Evolutionary conservation across 2,113 vertebrate species (phyloP).

Genomic region (Mustela lutreola): DNA sequence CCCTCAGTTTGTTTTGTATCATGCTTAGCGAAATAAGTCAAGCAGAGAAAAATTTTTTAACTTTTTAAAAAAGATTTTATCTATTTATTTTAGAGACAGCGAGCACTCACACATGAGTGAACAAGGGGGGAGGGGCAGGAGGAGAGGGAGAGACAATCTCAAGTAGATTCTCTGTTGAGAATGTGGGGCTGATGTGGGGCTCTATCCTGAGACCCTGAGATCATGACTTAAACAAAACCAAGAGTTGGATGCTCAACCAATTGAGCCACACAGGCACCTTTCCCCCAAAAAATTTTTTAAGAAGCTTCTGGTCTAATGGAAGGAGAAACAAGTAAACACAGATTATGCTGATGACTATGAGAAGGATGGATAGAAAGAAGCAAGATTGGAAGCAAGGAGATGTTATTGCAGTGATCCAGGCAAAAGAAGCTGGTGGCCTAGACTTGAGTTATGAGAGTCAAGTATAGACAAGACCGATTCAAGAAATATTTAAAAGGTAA

Average conservation of each 20-base stretch:
- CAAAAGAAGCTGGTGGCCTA: background rate
- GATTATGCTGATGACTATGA: slow-evolving; percentile 1
- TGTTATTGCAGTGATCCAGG: background rate
- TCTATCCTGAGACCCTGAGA: background rate
- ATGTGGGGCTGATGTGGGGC: no score
- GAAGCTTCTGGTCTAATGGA: background rate
- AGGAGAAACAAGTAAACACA: background rate
- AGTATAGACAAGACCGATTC: background rate
- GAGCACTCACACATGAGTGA: background rate
- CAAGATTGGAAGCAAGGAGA: background rate
- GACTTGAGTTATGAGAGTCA: background rate
- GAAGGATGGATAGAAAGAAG: background rate
- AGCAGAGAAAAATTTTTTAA: background rate
- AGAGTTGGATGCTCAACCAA: background rate
- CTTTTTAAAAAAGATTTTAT: background rate
- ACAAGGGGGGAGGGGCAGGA: no score
- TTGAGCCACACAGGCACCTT: background rate
- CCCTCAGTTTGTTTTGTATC: no score
- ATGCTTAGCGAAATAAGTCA: no score
- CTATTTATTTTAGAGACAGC: background rate
- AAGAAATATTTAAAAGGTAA: slow-evolving; percentile 50
- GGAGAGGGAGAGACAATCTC: no score
- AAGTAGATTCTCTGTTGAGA: no score
- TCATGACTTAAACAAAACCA: background rate
- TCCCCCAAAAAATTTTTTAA: background rate